Conservation (phyloP, 1,140 invertebrate genomes). For the Drosophila fuyamai region DNA sequence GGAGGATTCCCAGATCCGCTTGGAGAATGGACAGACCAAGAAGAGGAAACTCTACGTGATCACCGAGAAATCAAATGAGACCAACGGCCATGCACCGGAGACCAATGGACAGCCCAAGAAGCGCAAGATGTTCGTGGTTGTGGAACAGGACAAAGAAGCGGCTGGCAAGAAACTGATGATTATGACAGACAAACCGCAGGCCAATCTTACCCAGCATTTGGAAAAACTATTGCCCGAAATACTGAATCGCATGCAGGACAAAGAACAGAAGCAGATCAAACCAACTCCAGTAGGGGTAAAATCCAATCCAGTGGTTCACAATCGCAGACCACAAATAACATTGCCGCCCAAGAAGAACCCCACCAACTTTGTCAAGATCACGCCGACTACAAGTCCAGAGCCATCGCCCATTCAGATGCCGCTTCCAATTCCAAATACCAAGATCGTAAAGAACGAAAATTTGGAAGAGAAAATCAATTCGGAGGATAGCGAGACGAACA, state of each 20-base stretch:
- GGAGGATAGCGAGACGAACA: slow-evolving; percentile 66
- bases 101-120: slow-evolving; percentile 57
- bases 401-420: slow-evolving; percentile 5
- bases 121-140: slow-evolving; percentile 78
- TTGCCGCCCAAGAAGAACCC: slow-evolving; percentile 82
- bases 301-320: slow-evolving; percentile 14
- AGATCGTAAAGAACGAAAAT: slow-evolving; percentile 26
- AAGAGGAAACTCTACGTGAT: slow-evolving; percentile 77
- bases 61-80: slow-evolving; percentile 68
- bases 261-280: slow-evolving; percentile 49
- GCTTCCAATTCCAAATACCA: slow-evolving; percentile 13
- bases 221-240: slow-evolving; percentile 78
- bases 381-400: slow-evolving; percentile 14
- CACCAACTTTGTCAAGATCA: slow-evolving; percentile 66
- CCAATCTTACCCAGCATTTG: slow-evolving; percentile 71
- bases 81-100: slow-evolving; percentile 23
- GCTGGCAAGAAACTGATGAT: slow-evolving; percentile 71
- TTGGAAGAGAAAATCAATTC: slow-evolving; percentile 7
- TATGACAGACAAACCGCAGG: slow-evolving; percentile 68
- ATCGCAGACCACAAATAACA: slow-evolving; percentile 58
- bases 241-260: slow-evolving; percentile 70
- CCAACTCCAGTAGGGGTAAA: slow-evolving; percentile 15
- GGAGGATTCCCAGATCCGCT: slow-evolving; percentile 28
- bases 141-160: slow-evolving; percentile 72
- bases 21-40: slow-evolving; percentile 39